phyloP scores from a whole-genome alignment of 2,797 vertebrate genomes.

The Sparidentex hasta region DNA sequence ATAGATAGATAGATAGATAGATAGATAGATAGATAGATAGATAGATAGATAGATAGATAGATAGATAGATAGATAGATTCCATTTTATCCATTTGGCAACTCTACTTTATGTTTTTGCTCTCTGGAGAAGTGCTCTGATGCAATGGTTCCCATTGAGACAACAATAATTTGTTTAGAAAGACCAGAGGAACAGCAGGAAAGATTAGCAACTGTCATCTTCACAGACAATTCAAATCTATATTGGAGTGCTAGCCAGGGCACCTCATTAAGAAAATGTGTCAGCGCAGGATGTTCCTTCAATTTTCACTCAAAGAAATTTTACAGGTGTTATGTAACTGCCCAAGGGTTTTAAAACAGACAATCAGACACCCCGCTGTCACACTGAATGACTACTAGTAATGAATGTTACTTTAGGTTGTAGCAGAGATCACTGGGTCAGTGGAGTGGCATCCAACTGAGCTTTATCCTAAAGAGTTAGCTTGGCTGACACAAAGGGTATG shows the following conservation, averaged over 20 bases:
- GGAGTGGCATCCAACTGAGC: conserved; percentile 13
- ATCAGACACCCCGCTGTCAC: neutral
- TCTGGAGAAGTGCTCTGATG: neutral
- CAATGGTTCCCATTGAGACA: neutral
- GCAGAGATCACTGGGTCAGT: conserved; percentile 42
- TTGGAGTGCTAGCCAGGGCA: too few species aligned
- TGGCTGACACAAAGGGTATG: conserved; percentile 7
- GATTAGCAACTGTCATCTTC: neutral
- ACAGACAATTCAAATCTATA: neutral
- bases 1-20: too few species aligned
- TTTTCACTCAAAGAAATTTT: neutral
- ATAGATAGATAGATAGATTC: too few species aligned
- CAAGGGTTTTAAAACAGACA: conserved; percentile 2
- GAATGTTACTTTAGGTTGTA: conserved; percentile 26
- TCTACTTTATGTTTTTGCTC: neutral
- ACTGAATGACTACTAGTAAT: neutral
- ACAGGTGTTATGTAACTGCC: neutral
- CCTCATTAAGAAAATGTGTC: neutral
- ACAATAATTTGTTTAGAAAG: neutral
- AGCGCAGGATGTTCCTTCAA: neutral
- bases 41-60: too few species aligned
- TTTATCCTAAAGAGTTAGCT: conserved; percentile 8
- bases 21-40: too few species aligned
- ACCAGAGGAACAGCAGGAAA: neutral
- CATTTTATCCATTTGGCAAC: neutral